Conservation (phyloP, 2,113 vertebrate genomes). For the Rostratula benghalensis region DNA sequence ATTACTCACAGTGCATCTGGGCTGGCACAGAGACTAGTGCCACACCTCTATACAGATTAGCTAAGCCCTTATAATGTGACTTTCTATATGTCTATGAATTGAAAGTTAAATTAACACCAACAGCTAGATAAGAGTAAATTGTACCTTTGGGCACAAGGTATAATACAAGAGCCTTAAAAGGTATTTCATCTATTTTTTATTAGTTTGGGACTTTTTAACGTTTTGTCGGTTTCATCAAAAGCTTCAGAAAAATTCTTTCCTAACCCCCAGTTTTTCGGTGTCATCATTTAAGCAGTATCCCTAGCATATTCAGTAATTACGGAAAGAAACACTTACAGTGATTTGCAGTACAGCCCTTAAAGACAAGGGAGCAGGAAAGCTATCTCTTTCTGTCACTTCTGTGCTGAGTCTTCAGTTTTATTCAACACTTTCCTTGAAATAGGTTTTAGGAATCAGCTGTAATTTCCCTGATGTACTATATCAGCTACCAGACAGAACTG, state of each 20-base stretch:
- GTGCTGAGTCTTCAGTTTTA: background rate
- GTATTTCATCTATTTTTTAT: background rate
- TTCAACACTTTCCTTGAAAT: background rate
- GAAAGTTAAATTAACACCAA: background rate
- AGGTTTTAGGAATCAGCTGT: constrained; percentile 21
- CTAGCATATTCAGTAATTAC: background rate
- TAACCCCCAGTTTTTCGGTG: background rate
- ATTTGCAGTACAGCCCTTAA: background rate
- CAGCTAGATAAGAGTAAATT: background rate
- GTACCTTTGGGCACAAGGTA: background rate
- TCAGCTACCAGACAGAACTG: constrained; percentile 4
- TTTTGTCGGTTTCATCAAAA: background rate
- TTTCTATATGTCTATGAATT: background rate
- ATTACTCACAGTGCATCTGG: background rate
- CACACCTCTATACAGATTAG: background rate
- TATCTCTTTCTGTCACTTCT: background rate
- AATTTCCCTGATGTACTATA: constrained; percentile 48
- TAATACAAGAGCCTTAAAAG: background rate
- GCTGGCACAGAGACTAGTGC: background rate
- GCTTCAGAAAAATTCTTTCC: background rate
- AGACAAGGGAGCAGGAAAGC: background rate
- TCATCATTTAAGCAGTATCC: background rate
- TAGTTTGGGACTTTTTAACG: background rate
- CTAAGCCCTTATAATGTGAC: background rate
- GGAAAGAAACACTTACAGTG: background rate